Evolutionary conservation across 2,113 vertebrate species (phyloP), one percentile per base, ranked within the genome.

Genomic region (Macrotus californicus): DNA sequence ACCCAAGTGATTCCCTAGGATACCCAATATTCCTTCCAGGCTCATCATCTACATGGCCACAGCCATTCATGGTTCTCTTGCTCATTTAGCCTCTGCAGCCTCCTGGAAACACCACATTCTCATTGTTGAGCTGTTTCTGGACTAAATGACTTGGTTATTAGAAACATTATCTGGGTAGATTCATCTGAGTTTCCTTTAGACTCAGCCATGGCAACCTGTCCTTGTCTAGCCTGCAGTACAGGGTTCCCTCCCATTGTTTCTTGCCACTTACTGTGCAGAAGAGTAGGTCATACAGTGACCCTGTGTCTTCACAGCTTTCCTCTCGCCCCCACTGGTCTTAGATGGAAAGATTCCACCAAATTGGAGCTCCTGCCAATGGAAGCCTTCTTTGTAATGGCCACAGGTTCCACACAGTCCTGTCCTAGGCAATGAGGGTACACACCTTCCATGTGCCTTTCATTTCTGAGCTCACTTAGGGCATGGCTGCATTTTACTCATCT

Each of bases 381-480:
- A 56, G 29, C 6, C 22, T 39, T 64, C 76, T 54, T 19, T 66
- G 31, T 24, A 16, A 26, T n/a, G 41, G 7, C 18, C 24, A n/a
- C 1, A 10, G n/a, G 34, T 9, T 6, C 52, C 19, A 0, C 0
- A 0, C 3, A 31, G 54, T 13, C 24, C 36, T 1, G 5, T 43
- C 9, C 5, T 50, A 16, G 34, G 19, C 12, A 50, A 36, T 10
- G 11, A 18, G 36, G 0, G 3, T 8, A 19, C 13, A 2, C n/a
- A 16, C 12, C 36, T 66, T 43, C 41, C 11, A 15, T 26, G 15
- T 3, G 22, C 22, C 34, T 39, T 41, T n/a, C 6, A 31, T 31
- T 7, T 50, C 67, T 54, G 81, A 64, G 34, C 2, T 81, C 26
- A 19, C 9, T 46, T 26, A 19, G 34, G 52, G 24, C 19, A 94